A percentile compares a stretch with the other conserved stretches of the same genome.
Evolutionary conservation across 1,140 invertebrate species (phyloP).

Genomic region (Polypedilum vanderplanki): DNA sequence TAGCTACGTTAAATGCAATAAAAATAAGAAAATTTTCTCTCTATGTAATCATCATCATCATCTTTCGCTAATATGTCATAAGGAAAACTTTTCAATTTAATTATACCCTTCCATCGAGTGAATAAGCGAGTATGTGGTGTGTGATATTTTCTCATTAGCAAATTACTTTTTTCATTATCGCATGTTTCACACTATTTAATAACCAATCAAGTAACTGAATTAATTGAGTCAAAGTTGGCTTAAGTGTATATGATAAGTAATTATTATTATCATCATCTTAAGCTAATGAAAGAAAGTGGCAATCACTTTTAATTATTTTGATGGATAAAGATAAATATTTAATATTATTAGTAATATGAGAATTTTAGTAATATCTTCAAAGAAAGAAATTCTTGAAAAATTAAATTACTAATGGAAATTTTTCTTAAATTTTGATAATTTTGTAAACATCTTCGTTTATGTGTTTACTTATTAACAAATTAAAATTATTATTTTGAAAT

Average conservation of each 20-base stretch:
- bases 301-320: slow-evolving; percentile 9
- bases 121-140: not conserved
- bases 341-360: no score
- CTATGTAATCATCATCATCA: not conserved
- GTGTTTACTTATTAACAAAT: no score
- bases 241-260: not conserved
- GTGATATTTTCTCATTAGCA: not conserved
- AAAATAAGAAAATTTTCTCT: not conserved
- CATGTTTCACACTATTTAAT: not conserved
- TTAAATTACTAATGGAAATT: no score
- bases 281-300: slow-evolving; percentile 3
- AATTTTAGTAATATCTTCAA: no score
- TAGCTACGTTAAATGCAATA: not conserved
- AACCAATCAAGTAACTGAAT: not conserved
- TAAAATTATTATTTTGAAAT: no score
- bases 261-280: slow-evolving; percentile 5
- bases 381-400: no score
- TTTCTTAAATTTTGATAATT: no score
- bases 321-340: not conserved
- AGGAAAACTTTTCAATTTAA: slow-evolving; percentile 3
- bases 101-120: not conserved
- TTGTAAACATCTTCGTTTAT: no score
- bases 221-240: slow-evolving; percentile 5
- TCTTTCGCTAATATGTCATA: slow-evolving; percentile 2
- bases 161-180: not conserved